phyloP scores from a whole-genome alignment of 2,113 vertebrate genomes.

The Gymnarchus niloticus region DNA sequence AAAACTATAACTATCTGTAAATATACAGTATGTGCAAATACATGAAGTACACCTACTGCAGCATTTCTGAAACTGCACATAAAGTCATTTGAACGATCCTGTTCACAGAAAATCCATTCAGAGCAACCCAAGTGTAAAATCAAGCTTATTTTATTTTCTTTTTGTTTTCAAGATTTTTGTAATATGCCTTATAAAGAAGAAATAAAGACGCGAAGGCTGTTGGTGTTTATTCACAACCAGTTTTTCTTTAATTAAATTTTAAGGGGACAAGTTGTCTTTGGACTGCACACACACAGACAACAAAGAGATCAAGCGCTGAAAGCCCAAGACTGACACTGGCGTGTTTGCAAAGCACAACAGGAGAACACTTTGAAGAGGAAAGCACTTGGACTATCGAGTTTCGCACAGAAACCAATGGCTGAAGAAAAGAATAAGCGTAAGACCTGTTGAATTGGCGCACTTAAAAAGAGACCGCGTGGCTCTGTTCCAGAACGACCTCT shows the following conservation, averaged over 20 bases:
- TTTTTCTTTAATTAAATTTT: slow-evolving; percentile 37
- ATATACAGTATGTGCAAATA: too few relatives aligned
- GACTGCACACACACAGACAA: slow-evolving; percentile 52
- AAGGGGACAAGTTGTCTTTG: slow-evolving; percentile 46
- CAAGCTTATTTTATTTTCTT: not conserved
- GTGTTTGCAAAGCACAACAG: slow-evolving; percentile 67
- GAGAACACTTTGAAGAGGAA: slow-evolving; percentile 63
- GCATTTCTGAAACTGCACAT: not conserved
- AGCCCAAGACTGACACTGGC: slow-evolving; percentile 64
- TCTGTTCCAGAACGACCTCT: slow-evolving; percentile 28
- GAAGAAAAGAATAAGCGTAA: slow-evolving; percentile 40
- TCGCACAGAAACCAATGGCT: slow-evolving; percentile 52
- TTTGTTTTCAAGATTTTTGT: not conserved
- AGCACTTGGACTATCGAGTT: slow-evolving; percentile 62
- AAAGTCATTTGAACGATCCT: not conserved
- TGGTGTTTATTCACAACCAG: slow-evolving; percentile 10
- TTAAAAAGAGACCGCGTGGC: slow-evolving; percentile 35
- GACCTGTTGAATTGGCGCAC: slow-evolving; percentile 46
- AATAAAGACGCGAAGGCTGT: not conserved
- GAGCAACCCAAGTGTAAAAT: too few relatives aligned
- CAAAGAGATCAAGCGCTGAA: slow-evolving; percentile 57
- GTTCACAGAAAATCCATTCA: not conserved
- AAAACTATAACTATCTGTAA: too few relatives aligned
- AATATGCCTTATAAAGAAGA: not conserved
- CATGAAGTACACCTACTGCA: not conserved